Conservation (phyloP, 1,140 invertebrate species). For the Charaxes varanes region DNA sequence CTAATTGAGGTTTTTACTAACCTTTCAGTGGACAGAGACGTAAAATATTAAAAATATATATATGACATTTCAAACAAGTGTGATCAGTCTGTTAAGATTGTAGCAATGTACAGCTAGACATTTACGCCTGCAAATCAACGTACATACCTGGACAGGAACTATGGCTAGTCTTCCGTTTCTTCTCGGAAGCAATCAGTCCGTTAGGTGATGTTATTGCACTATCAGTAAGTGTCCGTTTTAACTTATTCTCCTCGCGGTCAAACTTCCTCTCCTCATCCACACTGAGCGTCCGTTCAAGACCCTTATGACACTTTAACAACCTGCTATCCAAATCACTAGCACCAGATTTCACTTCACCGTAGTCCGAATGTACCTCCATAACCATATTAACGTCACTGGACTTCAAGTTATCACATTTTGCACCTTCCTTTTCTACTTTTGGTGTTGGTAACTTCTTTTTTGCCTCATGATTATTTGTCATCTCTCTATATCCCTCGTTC, state of each 20-base stretch:
- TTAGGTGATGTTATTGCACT: constrained; percentile 61
- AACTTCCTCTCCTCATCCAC: constrained; percentile 40
- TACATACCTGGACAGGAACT: constrained; percentile 65
- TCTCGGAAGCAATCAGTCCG: constrained; percentile 69
- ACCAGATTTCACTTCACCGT: constrained; percentile 48
- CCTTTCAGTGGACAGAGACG: too few relatives aligned
- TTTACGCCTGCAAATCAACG: constrained; percentile 24
- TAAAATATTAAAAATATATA: too few relatives aligned
- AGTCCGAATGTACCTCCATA: constrained; percentile 45
- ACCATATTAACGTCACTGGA: constrained; percentile 57
- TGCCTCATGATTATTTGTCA: constrained; percentile 48
- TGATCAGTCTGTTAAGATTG: too few relatives aligned
- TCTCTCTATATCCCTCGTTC: constrained; percentile 71
- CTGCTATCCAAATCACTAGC: constrained; percentile 55
- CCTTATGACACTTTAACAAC: constrained; percentile 56
- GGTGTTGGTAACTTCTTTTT: constrained; percentile 60
- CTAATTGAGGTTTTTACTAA: too few relatives aligned
- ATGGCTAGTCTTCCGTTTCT: constrained; percentile 73
- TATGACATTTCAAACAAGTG: not conserved
- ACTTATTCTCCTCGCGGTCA: constrained; percentile 49
- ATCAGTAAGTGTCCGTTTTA: constrained; percentile 56
- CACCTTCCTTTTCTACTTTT: constrained; percentile 45
- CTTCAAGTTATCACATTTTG: constrained; percentile 60
- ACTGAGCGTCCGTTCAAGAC: constrained; percentile 55
- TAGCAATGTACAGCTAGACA: constrained; percentile 1